phyloP scores from a whole-genome alignment of 2,797 vertebrate genomes.

The Micropoecilia bifurca region DNA sequence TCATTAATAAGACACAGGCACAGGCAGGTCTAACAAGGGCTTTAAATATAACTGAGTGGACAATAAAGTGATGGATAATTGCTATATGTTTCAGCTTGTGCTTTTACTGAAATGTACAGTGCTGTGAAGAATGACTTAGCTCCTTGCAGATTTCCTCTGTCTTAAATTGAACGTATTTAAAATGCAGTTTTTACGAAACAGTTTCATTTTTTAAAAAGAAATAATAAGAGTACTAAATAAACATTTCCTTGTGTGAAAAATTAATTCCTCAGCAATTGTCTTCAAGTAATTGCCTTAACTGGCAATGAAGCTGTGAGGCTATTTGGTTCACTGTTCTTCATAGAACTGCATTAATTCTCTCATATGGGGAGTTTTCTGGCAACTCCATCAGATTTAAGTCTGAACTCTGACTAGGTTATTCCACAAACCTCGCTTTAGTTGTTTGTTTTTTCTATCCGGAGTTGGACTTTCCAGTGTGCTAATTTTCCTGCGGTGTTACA shows the following conservation, averaged over 20 bases:
- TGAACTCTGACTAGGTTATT: background rate
- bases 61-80: conserved; percentile 56
- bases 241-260: background rate
- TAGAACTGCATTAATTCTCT: background rate
- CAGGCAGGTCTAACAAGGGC: conserved; percentile 73
- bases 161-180: background rate
- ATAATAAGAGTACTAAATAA: background rate
- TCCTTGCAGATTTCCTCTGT: background rate
- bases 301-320: background rate
- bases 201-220: background rate
- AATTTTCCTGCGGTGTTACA: background rate
- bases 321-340: background rate
- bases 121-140: background rate
- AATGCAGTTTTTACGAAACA: background rate
- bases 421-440: background rate
- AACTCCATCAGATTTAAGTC: background rate
- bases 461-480: background rate
- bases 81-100: conserved; percentile 26
- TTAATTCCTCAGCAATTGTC: background rate
- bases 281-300: background rate
- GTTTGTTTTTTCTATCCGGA: background rate
- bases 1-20: conserved; percentile 72
- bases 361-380: background rate
- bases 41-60: conserved; percentile 61
- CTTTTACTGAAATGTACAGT: conserved; percentile 8